These are phyloP conservation scores for Watsonalla cultraria DNA, from an alignment of 2,888 invertebrate genomes.

Conservation along the genomic window DNA sequence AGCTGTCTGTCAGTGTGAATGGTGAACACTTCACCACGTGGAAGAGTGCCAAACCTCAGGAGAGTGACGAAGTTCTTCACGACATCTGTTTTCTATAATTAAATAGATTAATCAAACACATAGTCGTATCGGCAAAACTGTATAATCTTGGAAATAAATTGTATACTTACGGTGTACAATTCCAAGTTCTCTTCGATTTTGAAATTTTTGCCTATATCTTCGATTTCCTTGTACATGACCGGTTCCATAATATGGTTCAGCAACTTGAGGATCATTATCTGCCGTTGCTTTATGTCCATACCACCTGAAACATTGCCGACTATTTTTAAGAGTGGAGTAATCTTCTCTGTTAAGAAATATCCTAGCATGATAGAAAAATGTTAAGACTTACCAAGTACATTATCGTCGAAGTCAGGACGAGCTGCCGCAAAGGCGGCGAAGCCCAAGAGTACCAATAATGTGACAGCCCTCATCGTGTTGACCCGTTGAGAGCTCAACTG, in stretches of 20 bases:
- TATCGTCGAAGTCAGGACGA: conserved; percentile 48
- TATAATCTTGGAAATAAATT: neutral
- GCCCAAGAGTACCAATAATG: conserved; percentile 44
- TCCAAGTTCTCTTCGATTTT: conserved; percentile 62
- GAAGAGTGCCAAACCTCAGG: conserved; percentile 76
- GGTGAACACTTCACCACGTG: conserved; percentile 74
- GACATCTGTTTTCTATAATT: conserved; percentile 73
- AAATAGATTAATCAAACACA: neutral
- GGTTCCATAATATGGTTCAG: conserved; percentile 73
- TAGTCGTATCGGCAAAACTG: neutral
- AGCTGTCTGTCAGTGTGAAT: conserved; percentile 68
- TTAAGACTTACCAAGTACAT: conserved; percentile 38
- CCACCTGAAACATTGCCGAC: conserved; percentile 44
- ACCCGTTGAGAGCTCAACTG: conserved; percentile 50
- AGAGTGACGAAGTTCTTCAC: conserved; percentile 78
- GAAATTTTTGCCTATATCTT: conserved; percentile 57
- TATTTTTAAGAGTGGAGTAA: neutral
- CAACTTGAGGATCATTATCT: conserved; percentile 69
- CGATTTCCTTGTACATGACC: conserved; percentile 66
- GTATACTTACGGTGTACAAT: conserved; percentile 46
- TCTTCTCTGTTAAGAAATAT: neutral
- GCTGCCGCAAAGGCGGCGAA: conserved; percentile 57
- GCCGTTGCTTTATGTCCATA: conserved; percentile 59
- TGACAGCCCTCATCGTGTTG: conserved; percentile 54
- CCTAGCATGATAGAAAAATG: neutral